These are phyloP conservation scores for Pseudocheirus occidentalis DNA, from an alignment of 2,797 vertebrate genomes.

Conservation along the genomic window DNA sequence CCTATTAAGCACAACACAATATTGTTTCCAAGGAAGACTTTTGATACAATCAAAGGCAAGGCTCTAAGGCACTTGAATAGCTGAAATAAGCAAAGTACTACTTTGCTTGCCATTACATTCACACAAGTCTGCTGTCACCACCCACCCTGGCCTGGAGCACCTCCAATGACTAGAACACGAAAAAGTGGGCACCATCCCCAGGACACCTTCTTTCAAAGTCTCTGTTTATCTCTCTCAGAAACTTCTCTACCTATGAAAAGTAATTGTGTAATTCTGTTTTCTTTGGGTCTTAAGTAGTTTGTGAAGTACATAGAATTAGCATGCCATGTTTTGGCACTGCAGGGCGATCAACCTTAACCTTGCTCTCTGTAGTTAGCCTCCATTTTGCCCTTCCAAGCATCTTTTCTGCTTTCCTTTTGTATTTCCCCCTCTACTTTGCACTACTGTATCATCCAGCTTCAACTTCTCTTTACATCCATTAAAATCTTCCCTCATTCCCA, in stretches of 20 bases:
- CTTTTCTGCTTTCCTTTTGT: background rate
- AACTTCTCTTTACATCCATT: background rate
- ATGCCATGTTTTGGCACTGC: background rate
- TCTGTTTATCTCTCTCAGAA: background rate
- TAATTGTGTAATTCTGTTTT: background rate
- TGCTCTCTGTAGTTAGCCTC: background rate
- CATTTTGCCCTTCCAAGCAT: background rate
- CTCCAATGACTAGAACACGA: too few relatives aligned
- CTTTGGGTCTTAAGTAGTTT: background rate
- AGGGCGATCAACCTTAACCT: background rate
- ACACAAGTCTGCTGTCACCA: too few relatives aligned
- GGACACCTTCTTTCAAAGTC: too few relatives aligned
- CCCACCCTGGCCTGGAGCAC: too few relatives aligned
- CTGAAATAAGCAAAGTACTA: too few relatives aligned
- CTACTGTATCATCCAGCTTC: background rate
- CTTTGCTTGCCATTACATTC: too few relatives aligned
- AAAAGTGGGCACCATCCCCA: too few relatives aligned
- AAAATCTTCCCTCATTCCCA: conserved; percentile 12
- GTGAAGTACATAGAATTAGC: background rate
- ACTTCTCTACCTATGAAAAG: background rate
- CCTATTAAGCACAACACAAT: too few relatives aligned
- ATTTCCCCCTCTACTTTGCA: conserved; percentile 18
- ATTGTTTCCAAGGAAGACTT: too few relatives aligned
- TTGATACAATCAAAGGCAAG: too few relatives aligned
- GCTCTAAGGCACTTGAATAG: too few relatives aligned